phyloP scores from a whole-genome alignment of 2,888 invertebrate species.

The Brachylomia viminalis region DNA sequence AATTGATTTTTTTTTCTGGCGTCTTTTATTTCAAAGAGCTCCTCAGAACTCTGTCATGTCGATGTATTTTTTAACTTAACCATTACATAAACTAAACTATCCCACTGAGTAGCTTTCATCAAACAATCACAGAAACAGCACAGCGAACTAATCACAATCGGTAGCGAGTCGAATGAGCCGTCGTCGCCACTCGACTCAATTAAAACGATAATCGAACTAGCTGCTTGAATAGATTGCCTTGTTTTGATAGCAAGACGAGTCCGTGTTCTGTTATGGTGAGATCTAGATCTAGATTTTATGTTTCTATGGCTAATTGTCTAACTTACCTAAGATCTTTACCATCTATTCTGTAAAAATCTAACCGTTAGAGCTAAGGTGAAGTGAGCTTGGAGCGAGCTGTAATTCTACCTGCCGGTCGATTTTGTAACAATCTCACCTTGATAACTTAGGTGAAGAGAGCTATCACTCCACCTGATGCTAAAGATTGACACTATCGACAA shows the following conservation, averaged over 20 bases:
- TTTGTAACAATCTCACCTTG: no score
- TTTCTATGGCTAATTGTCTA: not conserved
- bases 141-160: constrained; percentile 49
- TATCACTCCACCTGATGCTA: no score
- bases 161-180: constrained; percentile 39
- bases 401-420: no score
- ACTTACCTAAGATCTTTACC: not conserved
- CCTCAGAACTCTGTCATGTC: no score
- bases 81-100: not conserved
- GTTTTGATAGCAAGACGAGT: constrained; percentile 38
- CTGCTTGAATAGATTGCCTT: constrained; percentile 57
- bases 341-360: no score
- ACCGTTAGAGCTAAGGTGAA: no score
- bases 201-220: constrained; percentile 55
- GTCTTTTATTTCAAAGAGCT: not conserved
- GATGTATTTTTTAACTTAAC: not conserved
- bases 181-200: constrained; percentile 52
- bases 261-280: not conserved
- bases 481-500: no score
- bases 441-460: no score
- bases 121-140: constrained; percentile 29
- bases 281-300: not conserved
- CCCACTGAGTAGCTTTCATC: constrained; percentile 6
- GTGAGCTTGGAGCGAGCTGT: no score
- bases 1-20: no score